These are phyloP conservation scores for Callorhinus ursinus DNA, from an alignment of 2,113 vertebrate species.

Conservation along the genomic window DNA sequence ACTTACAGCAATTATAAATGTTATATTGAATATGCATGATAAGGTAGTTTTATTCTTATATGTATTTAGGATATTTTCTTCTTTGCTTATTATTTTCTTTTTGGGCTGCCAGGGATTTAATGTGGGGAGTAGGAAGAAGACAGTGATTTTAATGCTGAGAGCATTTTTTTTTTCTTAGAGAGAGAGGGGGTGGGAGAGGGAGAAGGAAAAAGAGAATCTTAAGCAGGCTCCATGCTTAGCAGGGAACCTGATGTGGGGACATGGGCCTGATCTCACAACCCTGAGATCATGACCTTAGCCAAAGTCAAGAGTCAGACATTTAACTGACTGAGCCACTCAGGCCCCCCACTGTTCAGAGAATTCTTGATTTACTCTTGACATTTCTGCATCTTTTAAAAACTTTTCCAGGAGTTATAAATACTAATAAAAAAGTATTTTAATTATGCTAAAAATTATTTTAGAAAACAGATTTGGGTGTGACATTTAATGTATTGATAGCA, in stretches of 20 bases:
- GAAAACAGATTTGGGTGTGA: not conserved
- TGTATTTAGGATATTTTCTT: constrained; percentile 21
- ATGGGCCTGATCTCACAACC: not conserved
- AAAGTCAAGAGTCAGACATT: not conserved
- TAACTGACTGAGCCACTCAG: not conserved
- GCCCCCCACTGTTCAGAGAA: not conserved
- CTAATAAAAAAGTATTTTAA: not conserved
- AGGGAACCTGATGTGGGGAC: not conserved
- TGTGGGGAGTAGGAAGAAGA: not conserved
- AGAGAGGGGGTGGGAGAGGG: not conserved
- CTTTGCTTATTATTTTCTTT: not conserved
- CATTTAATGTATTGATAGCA: not conserved
- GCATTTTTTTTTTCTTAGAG: not conserved
- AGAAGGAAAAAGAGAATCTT: not conserved
- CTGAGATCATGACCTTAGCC: not conserved
- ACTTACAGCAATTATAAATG: not conserved
- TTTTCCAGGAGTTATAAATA: not conserved
- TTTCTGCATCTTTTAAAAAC: not conserved
- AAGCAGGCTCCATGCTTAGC: not conserved
- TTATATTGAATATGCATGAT: not conserved
- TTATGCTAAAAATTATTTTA: not conserved
- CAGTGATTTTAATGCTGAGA: not conserved
- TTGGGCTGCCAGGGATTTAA: not conserved
- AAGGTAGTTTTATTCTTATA: not conserved
- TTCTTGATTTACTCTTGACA: constrained; percentile 39